phyloP scores from a whole-genome alignment of 2,888 invertebrate genomes.

The Leptinotarsa tumamoca region DNA sequence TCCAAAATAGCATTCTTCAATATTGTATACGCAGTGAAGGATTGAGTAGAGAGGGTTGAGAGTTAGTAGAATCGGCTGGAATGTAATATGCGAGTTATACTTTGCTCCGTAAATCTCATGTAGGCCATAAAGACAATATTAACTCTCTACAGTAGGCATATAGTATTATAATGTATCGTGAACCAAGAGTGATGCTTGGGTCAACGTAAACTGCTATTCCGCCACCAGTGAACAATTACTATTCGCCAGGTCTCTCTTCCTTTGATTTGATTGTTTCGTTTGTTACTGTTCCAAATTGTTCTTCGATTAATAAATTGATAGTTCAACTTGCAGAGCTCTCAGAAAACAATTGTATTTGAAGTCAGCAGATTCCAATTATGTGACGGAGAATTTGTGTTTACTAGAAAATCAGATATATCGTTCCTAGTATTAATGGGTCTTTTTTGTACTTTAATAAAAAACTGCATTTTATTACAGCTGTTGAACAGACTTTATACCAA shows the following conservation, averaged over 20 bases:
- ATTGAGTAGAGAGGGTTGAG: slow-evolving; percentile 33
- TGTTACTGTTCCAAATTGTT: background rate
- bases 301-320: background rate
- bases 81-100: slow-evolving; percentile 64
- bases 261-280: background rate
- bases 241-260: slow-evolving; percentile 3
- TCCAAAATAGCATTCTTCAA: background rate
- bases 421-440: no score
- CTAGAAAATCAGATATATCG: no score
- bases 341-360: background rate
- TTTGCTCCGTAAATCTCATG: slow-evolving; percentile 63
- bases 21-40: slow-evolving; percentile 7
- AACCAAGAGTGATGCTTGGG: slow-evolving; percentile 34
- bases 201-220: slow-evolving; percentile 27
- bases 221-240: slow-evolving; percentile 24
- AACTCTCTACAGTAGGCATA: slow-evolving; percentile 55
- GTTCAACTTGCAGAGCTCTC: background rate
- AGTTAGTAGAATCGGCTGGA: slow-evolving; percentile 54
- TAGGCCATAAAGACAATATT: slow-evolving; percentile 65
- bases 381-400: no score
- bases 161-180: slow-evolving; percentile 43
- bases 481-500: no score
- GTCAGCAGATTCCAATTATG: background rate
- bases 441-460: no score
- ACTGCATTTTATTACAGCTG: no score